These are phyloP conservation scores for Cyprinodon tularosa DNA, from an alignment of 2,113 vertebrate species.

Conservation along the genomic window DNA sequence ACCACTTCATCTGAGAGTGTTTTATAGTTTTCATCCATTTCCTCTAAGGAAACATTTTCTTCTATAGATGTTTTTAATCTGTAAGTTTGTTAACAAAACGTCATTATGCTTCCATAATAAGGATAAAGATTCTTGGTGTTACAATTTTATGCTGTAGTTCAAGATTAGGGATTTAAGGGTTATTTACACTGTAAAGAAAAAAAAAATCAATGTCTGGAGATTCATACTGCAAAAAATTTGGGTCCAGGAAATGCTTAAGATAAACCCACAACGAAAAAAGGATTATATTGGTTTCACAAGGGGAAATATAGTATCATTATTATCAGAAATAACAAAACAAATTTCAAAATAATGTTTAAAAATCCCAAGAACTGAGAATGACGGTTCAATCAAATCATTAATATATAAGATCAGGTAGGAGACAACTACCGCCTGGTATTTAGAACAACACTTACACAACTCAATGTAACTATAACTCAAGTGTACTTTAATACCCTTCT, in stretches of 20 bases:
- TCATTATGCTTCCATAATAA: no score
- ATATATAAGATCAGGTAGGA: neutral
- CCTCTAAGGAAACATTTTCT: no score
- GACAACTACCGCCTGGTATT: neutral
- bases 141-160: neutral
- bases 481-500: neutral
- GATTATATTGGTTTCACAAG: neutral
- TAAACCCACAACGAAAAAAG: no score
- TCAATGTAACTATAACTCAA: neutral
- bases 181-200: neutral
- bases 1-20: no score
- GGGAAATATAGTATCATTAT: no score
- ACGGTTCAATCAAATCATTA: neutral
- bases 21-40: no score
- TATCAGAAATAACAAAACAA: neutral
- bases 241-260: neutral
- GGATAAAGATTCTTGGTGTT: neutral
- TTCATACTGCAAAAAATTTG: neutral
- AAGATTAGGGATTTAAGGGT: neutral
- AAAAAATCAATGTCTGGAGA: neutral
- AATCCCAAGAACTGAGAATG: neutral
- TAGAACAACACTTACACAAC: neutral
- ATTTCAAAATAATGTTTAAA: neutral
- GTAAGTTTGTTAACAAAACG: no score
- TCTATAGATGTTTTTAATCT: no score